A percentile compares a stretch with the other conserved stretches of the same genome.
phyloP scores from a whole-genome alignment of 2,797 vertebrate genomes.

The Lithobates sylvaticus region DNA sequence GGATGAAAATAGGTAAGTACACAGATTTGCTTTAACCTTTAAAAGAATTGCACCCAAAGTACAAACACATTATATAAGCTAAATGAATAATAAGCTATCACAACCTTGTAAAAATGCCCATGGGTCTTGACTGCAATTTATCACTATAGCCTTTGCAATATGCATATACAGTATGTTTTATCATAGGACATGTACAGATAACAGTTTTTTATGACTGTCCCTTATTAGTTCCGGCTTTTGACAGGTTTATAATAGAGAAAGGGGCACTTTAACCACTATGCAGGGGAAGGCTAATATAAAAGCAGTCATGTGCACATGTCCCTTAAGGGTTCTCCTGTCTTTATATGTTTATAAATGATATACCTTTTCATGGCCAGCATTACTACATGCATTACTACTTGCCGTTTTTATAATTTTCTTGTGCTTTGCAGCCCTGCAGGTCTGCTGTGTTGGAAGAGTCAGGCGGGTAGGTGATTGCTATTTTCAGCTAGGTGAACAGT shows the following conservation, averaged over 20 bases:
- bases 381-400: background rate
- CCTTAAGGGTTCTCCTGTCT: background rate
- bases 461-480: too few relatives aligned
- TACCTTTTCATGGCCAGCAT: background rate
- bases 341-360: conserved; percentile 1
- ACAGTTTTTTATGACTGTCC: background rate
- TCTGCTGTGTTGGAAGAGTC: too few relatives aligned
- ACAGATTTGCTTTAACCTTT: background rate
- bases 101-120: background rate
- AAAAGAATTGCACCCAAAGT: background rate
- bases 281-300: background rate
- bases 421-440: too few relatives aligned
- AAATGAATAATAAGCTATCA: background rate
- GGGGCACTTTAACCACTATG: background rate
- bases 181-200: background rate
- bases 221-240: background rate
- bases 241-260: background rate
- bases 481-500: too few relatives aligned
- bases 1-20: too few relatives aligned
- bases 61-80: background rate
- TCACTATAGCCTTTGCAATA: background rate
- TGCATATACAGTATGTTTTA: background rate
- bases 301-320: background rate
- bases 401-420: too few relatives aligned
- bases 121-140: background rate